phyloP scores from a whole-genome alignment of 2,888 invertebrate genomes.

The Biston stratarius region DNA sequence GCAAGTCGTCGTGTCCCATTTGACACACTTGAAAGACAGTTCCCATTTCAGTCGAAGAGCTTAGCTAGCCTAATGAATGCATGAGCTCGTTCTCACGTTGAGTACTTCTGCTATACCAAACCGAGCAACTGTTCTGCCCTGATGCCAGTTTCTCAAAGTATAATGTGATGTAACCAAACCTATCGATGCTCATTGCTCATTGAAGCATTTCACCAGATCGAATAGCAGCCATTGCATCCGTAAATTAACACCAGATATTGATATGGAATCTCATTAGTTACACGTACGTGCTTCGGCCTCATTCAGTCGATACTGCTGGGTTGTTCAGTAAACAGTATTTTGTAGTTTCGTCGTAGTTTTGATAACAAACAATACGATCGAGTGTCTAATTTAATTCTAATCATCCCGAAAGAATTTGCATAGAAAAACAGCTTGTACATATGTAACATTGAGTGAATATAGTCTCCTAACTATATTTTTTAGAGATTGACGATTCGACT shows the following conservation, averaged over 20 bases:
- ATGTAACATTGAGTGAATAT: not conserved
- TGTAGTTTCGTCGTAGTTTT: constrained; percentile 19
- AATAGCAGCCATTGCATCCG: constrained; percentile 56
- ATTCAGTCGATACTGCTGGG: constrained; percentile 46
- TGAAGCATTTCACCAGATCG: constrained; percentile 57
- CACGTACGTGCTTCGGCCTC: constrained; percentile 38
- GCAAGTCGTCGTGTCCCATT: too few species aligned
- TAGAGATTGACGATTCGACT: not conserved
- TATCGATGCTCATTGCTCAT: constrained; percentile 43
- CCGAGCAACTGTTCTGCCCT: not conserved
- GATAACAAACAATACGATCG: not conserved
- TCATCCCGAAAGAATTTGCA: not conserved
- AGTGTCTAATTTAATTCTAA: not conserved
- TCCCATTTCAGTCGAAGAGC: too few species aligned
- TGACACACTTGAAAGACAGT: too few species aligned
- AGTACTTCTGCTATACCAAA: not conserved
- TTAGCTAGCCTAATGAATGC: too few species aligned
- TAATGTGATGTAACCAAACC: constrained; percentile 36
- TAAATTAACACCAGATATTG: constrained; percentile 56
- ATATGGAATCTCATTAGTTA: constrained; percentile 47
- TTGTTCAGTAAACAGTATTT: constrained; percentile 41
- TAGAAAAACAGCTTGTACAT: not conserved
- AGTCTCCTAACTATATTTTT: not conserved
- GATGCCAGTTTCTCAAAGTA: constrained; percentile 34
- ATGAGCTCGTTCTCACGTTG: too few species aligned